Evolutionary conservation across 1,140 invertebrate genomes (phyloP).

Genomic region (Diprion similis): DNA sequence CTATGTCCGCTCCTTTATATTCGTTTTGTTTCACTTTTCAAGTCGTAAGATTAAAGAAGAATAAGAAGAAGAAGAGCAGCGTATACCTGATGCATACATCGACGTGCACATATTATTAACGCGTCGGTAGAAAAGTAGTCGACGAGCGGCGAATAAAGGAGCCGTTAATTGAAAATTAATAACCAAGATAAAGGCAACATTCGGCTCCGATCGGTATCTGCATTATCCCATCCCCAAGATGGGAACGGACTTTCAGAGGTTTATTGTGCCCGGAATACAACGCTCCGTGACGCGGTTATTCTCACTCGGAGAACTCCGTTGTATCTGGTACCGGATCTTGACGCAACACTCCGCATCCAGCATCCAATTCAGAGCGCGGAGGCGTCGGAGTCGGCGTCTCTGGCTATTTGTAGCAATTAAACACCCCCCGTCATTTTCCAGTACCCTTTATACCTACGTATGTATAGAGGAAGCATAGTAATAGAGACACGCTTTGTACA

Average conservation of each 20-base stretch:
- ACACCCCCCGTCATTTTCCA: neutral
- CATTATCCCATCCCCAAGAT: neutral
- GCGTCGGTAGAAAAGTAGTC: neutral
- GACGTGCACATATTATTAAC: neutral
- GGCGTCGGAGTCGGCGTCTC: too few relatives aligned
- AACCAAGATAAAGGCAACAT: conserved; percentile 13
- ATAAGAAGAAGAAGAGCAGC: too few relatives aligned
- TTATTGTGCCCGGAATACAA: neutral
- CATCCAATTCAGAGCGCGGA: too few relatives aligned
- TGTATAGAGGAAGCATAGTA: too few relatives aligned
- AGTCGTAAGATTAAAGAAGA: neutral
- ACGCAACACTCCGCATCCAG: neutral
- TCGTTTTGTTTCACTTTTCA: neutral
- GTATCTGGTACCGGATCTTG: neutral
- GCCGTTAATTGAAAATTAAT: conserved; percentile 10
- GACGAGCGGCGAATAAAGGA: neutral
- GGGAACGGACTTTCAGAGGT: neutral
- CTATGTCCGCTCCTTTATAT: neutral
- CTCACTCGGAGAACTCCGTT: neutral
- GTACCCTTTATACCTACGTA: neutral
- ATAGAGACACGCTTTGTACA: neutral
- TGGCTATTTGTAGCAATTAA: conserved; percentile 13
- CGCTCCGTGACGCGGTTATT: neutral
- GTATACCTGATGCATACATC: too few relatives aligned
- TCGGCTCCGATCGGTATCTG: neutral